Evolutionary conservation across 2,113 vertebrate species (phyloP), one percentile per base, ranked within the genome.

Genomic region (Phasianus colchicus): DNA sequence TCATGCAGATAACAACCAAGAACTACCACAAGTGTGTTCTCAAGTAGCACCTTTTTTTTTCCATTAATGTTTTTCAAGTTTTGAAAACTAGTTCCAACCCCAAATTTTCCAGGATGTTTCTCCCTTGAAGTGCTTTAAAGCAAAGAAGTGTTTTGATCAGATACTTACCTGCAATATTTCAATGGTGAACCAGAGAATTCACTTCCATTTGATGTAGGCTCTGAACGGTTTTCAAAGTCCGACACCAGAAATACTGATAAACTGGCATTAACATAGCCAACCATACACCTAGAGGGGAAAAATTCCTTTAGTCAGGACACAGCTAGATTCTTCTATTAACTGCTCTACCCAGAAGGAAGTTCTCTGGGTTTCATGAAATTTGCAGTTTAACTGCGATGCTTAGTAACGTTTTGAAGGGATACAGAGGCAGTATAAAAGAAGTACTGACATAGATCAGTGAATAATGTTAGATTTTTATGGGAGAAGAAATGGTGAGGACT

Each of bases 251-350:
- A 99, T 47, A 99, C 97, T 11, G 99, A 99, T 75, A 99, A 97
- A 94, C 98, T 99, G 97, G 99, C 99, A 60, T 99, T 99, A 64
- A 99, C 98, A 7, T 99, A 99, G 77, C 99, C 99, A 96, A 99
- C 98, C 99, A 99, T 99, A 78, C 99, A 99, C 90, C 99, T 99
- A 82, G 40, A 85, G 80, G 90, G 78, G 65, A 93, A 95, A 86
- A 91, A 88, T 72, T 58, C 38, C 64, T 92, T 34, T 38, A 42
- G 52, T 96, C 29, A 97, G 72, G 57, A 74, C 34, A 58, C 65
- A 54, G 65, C 38, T 88, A 94, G 36, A 15, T 43, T 91, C 43
- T 86, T 32, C 57, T 42, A 78, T 71, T 83, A 84, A 81, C 10
- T 69, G 21, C 78, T 74, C 22, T 67, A 81, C 30, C 52, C 43